phyloP scores from a whole-genome alignment of 2,888 invertebrate genomes.

The Craniophora ligustri region DNA sequence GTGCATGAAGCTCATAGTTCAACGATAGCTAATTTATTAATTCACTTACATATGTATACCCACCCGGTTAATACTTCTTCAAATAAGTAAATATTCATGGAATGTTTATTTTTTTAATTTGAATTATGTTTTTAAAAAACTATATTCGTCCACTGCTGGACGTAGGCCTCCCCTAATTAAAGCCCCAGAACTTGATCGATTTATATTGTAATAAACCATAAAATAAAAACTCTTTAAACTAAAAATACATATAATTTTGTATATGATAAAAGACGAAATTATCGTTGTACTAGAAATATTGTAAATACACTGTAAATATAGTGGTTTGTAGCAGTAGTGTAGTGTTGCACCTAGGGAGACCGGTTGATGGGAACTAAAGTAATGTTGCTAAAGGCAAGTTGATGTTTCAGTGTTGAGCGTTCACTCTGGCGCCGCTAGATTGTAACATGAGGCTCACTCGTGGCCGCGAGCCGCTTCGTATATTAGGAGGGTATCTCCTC shows the following conservation, averaged over 20 bases:
- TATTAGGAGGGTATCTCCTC: conserved; percentile 81
- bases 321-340: conserved; percentile 40
- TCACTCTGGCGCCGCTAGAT: conserved; percentile 85
- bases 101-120: no score
- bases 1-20: no score
- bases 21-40: no score
- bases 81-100: no score
- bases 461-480: conserved; percentile 75
- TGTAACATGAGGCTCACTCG: conserved; percentile 72
- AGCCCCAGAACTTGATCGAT: no score
- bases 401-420: conserved; percentile 86
- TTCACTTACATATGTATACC: no score
- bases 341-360: conserved; percentile 68
- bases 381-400: conserved; percentile 77
- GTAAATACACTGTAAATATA: conserved; percentile 39
- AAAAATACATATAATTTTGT: neutral
- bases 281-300: neutral
- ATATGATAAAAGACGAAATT: neutral
- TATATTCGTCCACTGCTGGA: no score
- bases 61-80: no score
- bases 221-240: no score
- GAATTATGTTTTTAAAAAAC: no score
- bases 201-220: no score
- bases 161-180: no score
- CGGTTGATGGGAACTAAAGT: conserved; percentile 73